Evolutionary conservation across 2,113 vertebrate species (phyloP).

Genomic region (Pavo muticus): DNA sequence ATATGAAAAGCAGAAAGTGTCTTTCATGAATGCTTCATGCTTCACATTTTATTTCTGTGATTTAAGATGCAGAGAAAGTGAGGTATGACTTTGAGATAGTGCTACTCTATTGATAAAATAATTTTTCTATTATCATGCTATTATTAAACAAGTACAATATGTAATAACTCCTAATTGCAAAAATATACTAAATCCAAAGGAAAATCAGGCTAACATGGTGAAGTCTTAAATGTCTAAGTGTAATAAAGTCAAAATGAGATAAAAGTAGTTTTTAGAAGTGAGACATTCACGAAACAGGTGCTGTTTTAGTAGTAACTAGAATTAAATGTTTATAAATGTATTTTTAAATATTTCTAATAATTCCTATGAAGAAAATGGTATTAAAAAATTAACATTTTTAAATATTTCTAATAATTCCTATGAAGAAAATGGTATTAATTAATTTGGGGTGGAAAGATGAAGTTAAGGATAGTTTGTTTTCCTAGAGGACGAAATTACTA

Average conservation of each 20-base stretch:
- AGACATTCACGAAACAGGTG: not conserved
- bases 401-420: not conserved
- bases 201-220: not conserved
- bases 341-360: not conserved
- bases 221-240: not conserved
- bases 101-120: not conserved
- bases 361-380: not conserved
- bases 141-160: not conserved
- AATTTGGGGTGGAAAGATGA: not conserved
- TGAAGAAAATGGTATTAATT: not conserved
- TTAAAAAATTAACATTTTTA: not conserved
- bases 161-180: not conserved
- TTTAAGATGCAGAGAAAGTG: not conserved
- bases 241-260: not conserved
- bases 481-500: not conserved
- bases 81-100: not conserved
- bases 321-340: not conserved
- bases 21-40: not conserved
- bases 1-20: not conserved
- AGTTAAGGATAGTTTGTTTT: not conserved
- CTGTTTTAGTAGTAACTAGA: not conserved
- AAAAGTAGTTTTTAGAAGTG: not conserved
- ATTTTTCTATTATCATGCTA: not conserved
- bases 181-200: not conserved
- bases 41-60: slow-evolving; percentile 5